Percentiles rank a stretch among this genome's conserved stretches.
These are phyloP conservation scores for Kryptolebias marmoratus DNA, from an alignment of 2,113 vertebrate species.

Conservation along the genomic window DNA sequence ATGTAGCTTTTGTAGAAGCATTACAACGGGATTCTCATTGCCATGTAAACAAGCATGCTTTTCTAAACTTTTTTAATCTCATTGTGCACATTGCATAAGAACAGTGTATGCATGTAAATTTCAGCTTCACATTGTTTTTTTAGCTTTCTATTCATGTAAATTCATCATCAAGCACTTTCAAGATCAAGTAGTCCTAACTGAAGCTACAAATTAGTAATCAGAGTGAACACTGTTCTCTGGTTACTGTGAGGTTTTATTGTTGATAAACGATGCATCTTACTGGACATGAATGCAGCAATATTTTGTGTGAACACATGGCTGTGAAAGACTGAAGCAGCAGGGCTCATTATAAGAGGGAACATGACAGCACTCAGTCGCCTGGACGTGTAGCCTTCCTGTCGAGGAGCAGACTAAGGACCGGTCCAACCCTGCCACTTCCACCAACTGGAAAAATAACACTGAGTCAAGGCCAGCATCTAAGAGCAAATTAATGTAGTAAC, in stretches of 20 bases:
- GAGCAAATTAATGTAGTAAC: slow-evolving; percentile 7
- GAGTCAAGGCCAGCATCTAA: slow-evolving; percentile 34
- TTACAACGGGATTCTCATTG: background rate
- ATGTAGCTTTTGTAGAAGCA: background rate
- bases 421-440: no score
- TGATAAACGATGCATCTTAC: background rate
- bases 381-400: slow-evolving; percentile 3
- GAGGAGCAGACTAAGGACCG: slow-evolving; percentile 21
- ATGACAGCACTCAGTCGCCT: background rate
- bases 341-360: background rate
- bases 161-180: background rate
- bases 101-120: background rate
- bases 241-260: background rate
- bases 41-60: background rate
- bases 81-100: background rate
- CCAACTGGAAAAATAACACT: slow-evolving; percentile 9
- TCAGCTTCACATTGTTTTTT: background rate
- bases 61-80: background rate
- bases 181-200: background rate
- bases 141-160: background rate
- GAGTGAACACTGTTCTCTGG: background rate
- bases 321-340: background rate
- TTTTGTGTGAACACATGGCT: background rate
- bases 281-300: slow-evolving; percentile 50
- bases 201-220: background rate